phyloP scores from a whole-genome alignment of 1,140 invertebrate genomes.

The Euborellia annulipes region DNA sequence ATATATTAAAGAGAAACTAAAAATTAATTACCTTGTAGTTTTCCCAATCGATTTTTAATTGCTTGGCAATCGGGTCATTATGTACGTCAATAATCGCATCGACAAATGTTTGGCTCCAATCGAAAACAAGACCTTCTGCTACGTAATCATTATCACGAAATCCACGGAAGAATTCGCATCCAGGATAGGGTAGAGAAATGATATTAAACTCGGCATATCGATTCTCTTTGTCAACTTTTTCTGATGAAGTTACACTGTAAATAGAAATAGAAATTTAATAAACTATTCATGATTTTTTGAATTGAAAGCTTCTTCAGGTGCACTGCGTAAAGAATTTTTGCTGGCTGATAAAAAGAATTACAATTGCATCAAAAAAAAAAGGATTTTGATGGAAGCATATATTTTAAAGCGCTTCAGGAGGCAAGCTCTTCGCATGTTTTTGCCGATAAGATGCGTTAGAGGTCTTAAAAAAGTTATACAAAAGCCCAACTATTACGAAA shows the following conservation, averaged over 20 bases:
- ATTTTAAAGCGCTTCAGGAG: no score
- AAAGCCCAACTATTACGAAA: no score
- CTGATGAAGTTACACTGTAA: slow-evolving; percentile 66
- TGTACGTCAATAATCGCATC: slow-evolving; percentile 59
- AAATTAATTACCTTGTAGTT: slow-evolving; percentile 49
- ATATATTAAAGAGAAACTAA: no score
- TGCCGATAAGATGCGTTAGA: no score
- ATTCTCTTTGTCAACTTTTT: slow-evolving; percentile 71
- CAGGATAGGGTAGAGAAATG: slow-evolving; percentile 65
- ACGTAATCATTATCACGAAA: slow-evolving; percentile 56
- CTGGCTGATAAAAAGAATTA: no score
- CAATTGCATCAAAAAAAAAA: no score
- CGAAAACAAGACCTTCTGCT: slow-evolving; percentile 50
- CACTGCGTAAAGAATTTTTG: no score
- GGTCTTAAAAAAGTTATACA: no score
- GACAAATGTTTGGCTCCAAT: slow-evolving; percentile 60
- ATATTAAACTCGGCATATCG: slow-evolving; percentile 61
- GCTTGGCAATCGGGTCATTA: slow-evolving; percentile 37
- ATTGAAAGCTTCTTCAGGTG: no score
- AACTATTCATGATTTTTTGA: no score
- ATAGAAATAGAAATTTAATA: slow-evolving; percentile 14
- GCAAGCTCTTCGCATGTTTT: no score
- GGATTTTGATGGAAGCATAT: no score
- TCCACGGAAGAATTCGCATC: slow-evolving; percentile 64
- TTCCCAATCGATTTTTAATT: slow-evolving; percentile 51